Evolutionary conservation across 2,113 vertebrate species (phyloP).

Genomic region (Anolis sagrei): DNA sequence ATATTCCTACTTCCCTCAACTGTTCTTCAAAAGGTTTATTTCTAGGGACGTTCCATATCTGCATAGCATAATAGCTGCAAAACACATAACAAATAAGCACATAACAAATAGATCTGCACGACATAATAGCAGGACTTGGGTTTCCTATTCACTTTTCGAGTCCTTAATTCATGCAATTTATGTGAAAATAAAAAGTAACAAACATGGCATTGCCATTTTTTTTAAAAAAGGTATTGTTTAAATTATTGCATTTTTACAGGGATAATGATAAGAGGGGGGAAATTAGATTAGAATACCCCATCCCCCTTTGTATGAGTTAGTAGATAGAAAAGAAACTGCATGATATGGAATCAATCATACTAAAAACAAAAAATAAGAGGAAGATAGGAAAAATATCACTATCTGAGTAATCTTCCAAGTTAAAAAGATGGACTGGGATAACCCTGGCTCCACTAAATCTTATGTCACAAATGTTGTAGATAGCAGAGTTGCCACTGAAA

Average conservation of each 20-base stretch:
- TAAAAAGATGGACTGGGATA: neutral
- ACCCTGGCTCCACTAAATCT: neutral
- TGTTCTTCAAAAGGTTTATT: too few relatives aligned
- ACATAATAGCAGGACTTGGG: neutral
- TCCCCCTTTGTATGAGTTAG: neutral
- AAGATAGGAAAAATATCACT: neutral
- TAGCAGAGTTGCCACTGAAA: neutral
- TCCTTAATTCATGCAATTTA: neutral
- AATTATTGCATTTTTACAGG: neutral
- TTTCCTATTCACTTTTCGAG: neutral
- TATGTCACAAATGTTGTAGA: too few relatives aligned
- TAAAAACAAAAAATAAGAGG: neutral
- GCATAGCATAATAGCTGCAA: neutral
- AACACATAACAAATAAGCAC: neutral
- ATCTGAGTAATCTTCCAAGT: neutral
- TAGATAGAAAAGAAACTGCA: neutral
- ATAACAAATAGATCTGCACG: neutral
- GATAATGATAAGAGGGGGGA: neutral
- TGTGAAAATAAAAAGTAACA: neutral
- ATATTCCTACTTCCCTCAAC: too few relatives aligned
- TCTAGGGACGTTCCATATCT: neutral
- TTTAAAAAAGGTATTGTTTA: neutral
- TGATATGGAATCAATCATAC: neutral
- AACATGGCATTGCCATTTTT: neutral
- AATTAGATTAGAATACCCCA: neutral